Conservation (phyloP, 2,113 vertebrate genomes). For the Donacobius atricapilla region DNA sequence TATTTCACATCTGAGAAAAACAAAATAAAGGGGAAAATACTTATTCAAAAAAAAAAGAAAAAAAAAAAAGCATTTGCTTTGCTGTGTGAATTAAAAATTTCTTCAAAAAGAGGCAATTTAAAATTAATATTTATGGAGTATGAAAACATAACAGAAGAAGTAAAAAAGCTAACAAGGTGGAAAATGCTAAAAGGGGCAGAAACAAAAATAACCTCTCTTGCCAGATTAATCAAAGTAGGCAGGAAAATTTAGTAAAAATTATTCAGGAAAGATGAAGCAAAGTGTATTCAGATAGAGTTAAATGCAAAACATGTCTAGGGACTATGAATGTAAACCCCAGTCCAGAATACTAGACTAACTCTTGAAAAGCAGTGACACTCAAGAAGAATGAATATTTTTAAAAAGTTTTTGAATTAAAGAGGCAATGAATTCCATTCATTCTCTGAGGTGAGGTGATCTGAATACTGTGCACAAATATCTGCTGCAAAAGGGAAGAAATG, state of each 20-base stretch:
- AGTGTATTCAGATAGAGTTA: background rate
- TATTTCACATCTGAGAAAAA: background rate
- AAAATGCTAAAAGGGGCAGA: background rate
- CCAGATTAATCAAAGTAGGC: background rate
- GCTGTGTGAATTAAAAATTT: background rate
- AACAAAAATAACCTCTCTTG: background rate
- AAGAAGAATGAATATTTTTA: background rate
- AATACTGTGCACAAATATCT: background rate
- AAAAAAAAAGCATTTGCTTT: background rate
- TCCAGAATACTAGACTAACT: background rate
- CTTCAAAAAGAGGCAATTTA: rapidly evolving
- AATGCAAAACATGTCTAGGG: background rate
- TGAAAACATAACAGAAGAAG: background rate
- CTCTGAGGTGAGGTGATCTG: background rate
- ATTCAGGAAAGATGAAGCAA: background rate
- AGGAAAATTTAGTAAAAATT: background rate
- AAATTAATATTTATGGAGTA: background rate
- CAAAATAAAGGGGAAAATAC: background rate
- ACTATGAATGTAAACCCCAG: background rate
- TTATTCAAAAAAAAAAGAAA: background rate
- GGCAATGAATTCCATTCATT: background rate
- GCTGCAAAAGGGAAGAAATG: background rate
- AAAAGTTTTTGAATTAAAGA: background rate
- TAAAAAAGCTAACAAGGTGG: background rate
- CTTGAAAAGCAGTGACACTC: background rate